Evolutionary conservation across 2,797 vertebrate species (phyloP).

Genomic region (Leptatherina wallacei): DNA sequence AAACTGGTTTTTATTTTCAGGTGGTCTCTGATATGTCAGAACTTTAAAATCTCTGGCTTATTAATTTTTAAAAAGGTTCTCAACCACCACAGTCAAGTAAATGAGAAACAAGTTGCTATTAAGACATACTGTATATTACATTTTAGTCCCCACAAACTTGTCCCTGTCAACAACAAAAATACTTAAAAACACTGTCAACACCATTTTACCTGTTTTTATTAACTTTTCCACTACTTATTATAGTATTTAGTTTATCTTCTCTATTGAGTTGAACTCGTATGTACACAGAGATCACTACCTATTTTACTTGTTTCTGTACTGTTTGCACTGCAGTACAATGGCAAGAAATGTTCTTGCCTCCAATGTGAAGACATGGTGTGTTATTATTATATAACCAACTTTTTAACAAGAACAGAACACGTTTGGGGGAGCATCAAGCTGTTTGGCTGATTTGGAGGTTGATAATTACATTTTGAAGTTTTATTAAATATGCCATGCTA

Average conservation of each 20-base stretch:
- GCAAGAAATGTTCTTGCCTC: not conserved
- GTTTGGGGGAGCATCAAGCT: not conserved
- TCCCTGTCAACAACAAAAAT: not conserved
- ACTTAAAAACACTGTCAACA: not conserved
- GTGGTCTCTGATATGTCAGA: not conserved
- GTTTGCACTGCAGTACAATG: too few relatives aligned
- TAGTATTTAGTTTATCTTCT: not conserved
- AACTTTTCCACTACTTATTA: too few relatives aligned
- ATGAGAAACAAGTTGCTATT: not conserved
- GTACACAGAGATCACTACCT: not conserved
- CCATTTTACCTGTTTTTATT: not conserved
- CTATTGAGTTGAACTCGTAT: not conserved
- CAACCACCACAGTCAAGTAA: not conserved
- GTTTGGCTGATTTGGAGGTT: not conserved
- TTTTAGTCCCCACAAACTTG: not conserved
- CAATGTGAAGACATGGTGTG: not conserved
- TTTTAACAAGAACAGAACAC: not conserved
- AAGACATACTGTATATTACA: not conserved
- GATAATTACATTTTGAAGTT: not conserved
- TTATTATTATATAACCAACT: not conserved
- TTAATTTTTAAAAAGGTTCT: not conserved
- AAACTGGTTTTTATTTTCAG: not conserved
- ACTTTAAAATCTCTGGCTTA: not conserved
- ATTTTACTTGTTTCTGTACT: too few relatives aligned
- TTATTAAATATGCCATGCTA: not conserved